These are phyloP conservation scores for Hassar affinis DNA, from an alignment of 2,113 vertebrate species.

Conservation along the genomic window DNA sequence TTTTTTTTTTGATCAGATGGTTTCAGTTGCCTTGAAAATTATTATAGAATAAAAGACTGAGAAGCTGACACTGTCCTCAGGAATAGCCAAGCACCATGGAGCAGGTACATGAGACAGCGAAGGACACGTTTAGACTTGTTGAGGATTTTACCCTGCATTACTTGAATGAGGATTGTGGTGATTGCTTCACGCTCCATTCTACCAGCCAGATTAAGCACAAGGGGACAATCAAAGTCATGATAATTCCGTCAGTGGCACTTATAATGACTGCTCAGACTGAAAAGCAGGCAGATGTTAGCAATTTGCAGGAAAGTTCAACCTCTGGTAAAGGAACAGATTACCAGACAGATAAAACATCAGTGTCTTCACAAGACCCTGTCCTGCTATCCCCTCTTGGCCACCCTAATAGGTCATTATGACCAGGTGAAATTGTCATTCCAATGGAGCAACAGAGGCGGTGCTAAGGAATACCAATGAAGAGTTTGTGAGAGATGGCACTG, in stretches of 20 bases:
- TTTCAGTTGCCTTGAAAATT: background rate
- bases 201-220: background rate
- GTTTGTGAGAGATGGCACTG: no score
- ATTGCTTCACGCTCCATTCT: constrained; percentile 3
- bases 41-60: background rate
- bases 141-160: background rate
- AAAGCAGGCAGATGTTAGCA: background rate
- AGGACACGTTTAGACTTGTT: background rate
- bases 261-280: background rate
- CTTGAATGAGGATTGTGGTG: background rate
- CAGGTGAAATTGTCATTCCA: constrained; percentile 34
- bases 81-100: background rate
- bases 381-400: constrained; percentile 9
- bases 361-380: constrained; percentile 36
- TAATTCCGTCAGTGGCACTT: constrained; percentile 1
- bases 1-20: background rate
- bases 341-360: constrained; percentile 3
- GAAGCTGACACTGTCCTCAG: background rate
- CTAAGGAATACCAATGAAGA: constrained; percentile 4
- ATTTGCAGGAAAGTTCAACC: background rate
- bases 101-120: background rate
- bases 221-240: background rate
- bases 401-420: constrained; percentile 29
- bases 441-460: constrained; percentile 34
- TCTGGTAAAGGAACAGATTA: background rate